Percentiles rank a stretch among this genome's conserved stretches.
Conservation (phyloP, 1,140 invertebrate species). For the Diprion similis region DNA sequence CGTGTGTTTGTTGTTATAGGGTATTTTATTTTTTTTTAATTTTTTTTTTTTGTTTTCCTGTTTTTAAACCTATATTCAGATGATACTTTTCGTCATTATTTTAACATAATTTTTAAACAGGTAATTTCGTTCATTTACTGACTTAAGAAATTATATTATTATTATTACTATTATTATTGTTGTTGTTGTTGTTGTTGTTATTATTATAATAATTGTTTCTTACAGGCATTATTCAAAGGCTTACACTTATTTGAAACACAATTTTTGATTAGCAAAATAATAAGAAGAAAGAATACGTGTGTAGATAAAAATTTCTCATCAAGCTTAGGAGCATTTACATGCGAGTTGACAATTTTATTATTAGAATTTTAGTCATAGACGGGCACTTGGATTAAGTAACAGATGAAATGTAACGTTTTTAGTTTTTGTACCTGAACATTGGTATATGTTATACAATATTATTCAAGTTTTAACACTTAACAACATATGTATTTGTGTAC, state of each 20-base stretch:
- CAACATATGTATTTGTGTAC: background rate
- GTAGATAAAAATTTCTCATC: background rate
- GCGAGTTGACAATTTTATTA: background rate
- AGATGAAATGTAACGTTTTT: background rate
- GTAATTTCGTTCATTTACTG: too few species aligned
- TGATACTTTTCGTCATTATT: too few species aligned
- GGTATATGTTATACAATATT: background rate
- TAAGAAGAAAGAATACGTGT: background rate
- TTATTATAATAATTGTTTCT: background rate
- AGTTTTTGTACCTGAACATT: conserved; percentile 5
- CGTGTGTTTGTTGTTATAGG: background rate
- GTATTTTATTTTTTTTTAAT: conserved; percentile 12
- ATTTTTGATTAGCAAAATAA: conserved; percentile 20
- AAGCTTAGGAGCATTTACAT: background rate
- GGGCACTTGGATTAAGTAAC: background rate
- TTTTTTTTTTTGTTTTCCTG: too few species aligned
- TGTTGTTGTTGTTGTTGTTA: too few species aligned
- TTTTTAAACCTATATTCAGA: too few species aligned
- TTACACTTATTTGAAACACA: conserved; percentile 19
- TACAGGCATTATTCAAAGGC: conserved; percentile 11
- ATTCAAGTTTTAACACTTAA: background rate
- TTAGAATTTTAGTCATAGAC: background rate
- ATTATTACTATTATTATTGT: too few species aligned
- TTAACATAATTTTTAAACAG: too few species aligned
- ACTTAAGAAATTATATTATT: too few species aligned